Base-by-base conservation (phyloP, 2,888 invertebrate genomes). In the Tetragonula carbonaria region DNA sequence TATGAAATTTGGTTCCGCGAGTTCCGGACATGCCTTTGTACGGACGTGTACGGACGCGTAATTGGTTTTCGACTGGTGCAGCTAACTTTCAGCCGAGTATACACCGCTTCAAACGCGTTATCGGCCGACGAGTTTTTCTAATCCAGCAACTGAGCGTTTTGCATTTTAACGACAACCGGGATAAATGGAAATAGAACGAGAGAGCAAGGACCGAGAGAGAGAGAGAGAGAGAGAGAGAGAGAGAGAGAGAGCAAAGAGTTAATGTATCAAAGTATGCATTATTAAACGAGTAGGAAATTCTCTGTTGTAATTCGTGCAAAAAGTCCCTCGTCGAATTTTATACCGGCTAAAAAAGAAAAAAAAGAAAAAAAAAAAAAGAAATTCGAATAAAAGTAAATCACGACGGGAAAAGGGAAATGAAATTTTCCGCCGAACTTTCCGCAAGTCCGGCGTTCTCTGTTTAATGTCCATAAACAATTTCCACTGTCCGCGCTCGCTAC, bases 131-230 rank as follows among this genome's bases (percentile, higher is more conserved):
- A 71, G 71, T 65, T 81, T 71, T 45, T 50, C 76, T 62, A 75
- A 78, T 75, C 82, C 28, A 62, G 28, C 57, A 18, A n/a, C 59
- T 16, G 55, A 71, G 65, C 72, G 74, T 62, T 84, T 84, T 78
- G 67, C 84, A 84, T 84, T 82, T 78, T 82, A 74, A 84, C 67
- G 66, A 33, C 33, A n/a, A 53, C 53, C 2, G 45, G 51, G 51
- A 57, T 74, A 74, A 38, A 18, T n/a, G 38, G 14, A 6, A 13
- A 21, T 4, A 23, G 23, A 53, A 18, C 18, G 38, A 21, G 23
- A 28, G 28, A 28, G 2, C 28, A 28, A 28, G 28, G 28, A 28
- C 28, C 18, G 38, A 16, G 23, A 16, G 66, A 21, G 53, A 45
- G 33, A 65, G 28, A 45, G 50, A 18, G 38, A 18, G 55, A 21